These are phyloP conservation scores for Macrosteles quadrilineatus DNA, from an alignment of 1,140 invertebrate genomes.

Conservation along the genomic window DNA sequence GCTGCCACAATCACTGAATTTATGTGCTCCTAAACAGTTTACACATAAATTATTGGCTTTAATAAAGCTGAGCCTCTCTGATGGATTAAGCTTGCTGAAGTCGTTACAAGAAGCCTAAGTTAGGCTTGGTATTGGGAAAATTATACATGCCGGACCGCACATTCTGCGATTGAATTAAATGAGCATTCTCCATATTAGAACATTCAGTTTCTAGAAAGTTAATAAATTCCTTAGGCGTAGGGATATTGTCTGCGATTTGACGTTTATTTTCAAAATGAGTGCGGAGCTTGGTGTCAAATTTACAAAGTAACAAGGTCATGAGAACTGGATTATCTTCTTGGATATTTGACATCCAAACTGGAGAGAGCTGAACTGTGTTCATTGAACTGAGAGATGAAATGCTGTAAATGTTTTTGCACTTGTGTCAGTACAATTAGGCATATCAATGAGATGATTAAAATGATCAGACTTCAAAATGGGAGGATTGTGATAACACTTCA, in stretches of 20 bases:
- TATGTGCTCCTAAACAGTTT: background rate
- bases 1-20: background rate
- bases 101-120: background rate
- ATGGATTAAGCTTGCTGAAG: background rate
- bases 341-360: background rate
- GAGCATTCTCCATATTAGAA: background rate
- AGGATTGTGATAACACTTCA: constrained; percentile 1
- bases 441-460: constrained; percentile 1
- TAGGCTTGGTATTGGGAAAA: background rate
- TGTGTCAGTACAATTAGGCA: too few species aligned
- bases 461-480: background rate
- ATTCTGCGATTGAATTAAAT: background rate
- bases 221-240: background rate
- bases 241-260: background rate
- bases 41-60: constrained; percentile 5
- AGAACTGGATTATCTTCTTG: background rate
- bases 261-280: constrained; percentile 6
- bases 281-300: background rate
- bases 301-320: background rate
- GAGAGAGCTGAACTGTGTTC: background rate
- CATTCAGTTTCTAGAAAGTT: background rate
- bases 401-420: background rate
- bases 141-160: background rate
- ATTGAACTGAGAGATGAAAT: too few species aligned
- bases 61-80: background rate